A percentile compares a stretch with the other conserved stretches of the same genome.
Conservation (phyloP, 35 echinoderm and acorn worm genomes). For the Nesometra sesokonis region DNA sequence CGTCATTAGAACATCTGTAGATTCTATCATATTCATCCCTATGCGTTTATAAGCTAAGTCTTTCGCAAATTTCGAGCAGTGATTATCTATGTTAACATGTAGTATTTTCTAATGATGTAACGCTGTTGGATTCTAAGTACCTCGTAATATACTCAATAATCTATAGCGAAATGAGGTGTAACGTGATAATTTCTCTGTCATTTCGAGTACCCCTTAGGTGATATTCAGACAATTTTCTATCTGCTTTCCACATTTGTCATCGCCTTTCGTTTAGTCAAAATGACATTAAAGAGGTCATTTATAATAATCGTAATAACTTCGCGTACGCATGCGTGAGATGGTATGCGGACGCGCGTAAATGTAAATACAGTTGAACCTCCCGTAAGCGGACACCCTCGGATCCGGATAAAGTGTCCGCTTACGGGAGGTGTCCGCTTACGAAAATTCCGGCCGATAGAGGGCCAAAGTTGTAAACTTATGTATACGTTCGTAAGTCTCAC, state of each 20-base stretch:
- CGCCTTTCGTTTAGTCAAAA: background rate
- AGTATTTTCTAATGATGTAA: background rate
- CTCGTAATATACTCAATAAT: background rate
- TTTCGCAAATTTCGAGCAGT: background rate
- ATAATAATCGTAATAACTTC: background rate
- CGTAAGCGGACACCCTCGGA: too few species aligned
- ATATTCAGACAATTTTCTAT: background rate
- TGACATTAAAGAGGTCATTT: background rate
- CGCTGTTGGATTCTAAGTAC: background rate
- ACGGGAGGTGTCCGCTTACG: too few species aligned
- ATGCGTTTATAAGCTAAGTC: background rate
- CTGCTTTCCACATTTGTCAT: background rate
- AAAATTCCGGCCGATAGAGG: too few species aligned
- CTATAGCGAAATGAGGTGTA: background rate
- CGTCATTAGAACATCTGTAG: background rate
- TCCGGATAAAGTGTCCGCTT: too few species aligned
- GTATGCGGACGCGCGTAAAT: too few species aligned
- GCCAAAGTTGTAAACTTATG: too few species aligned
- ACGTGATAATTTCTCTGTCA: background rate
- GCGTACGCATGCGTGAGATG: too few species aligned
- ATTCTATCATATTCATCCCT: background rate
- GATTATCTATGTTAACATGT: background rate
- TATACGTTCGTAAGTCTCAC: too few species aligned
- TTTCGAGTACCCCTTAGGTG: background rate
- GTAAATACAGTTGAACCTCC: too few species aligned